Evolutionary conservation across 2,888 invertebrate species (phyloP).

Genomic region (Thumatha senex): DNA sequence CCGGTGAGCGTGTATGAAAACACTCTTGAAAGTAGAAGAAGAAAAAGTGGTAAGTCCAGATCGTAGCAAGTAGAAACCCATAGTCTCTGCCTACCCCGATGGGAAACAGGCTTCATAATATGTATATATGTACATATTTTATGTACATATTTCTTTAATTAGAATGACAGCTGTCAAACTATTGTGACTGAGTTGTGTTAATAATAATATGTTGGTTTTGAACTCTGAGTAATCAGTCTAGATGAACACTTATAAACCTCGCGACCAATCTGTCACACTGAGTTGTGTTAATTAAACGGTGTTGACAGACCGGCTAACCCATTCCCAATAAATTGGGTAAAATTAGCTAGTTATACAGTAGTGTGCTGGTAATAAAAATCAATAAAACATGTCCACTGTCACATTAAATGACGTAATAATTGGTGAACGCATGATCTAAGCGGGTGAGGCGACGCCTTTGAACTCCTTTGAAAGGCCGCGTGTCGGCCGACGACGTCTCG

Average conservation of each 20-base stretch:
- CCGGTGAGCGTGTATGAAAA: no score
- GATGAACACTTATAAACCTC: no score
- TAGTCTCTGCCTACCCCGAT: no score
- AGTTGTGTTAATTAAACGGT: slow-evolving; percentile 22
- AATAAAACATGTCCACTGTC: slow-evolving; percentile 24
- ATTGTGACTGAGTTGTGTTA: slow-evolving; percentile 3
- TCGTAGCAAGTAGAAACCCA: no score
- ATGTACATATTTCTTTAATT: no score
- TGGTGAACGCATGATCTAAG: slow-evolving; percentile 44
- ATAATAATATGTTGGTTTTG: slow-evolving; percentile 8
- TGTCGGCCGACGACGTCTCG: slow-evolving; percentile 43
- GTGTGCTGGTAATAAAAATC: slow-evolving; percentile 27
- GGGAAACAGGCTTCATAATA: no score
- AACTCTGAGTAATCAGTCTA: neutral
- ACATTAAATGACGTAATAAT: slow-evolving; percentile 32
- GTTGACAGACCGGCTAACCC: slow-evolving; percentile 14
- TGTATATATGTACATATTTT: no score
- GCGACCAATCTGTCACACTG: no score
- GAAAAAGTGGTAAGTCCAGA: no score
- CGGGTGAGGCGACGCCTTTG: slow-evolving; percentile 47
- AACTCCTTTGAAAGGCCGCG: slow-evolving; percentile 42
- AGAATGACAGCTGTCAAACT: neutral
- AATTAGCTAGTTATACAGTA: slow-evolving; percentile 16
- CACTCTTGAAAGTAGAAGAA: no score
- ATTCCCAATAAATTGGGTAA: slow-evolving; percentile 17